Percentiles rank a stretch among this genome's conserved stretches.
These are phyloP conservation scores for Lasioglossum baleicum DNA, from an alignment of 1,140 invertebrate species.

Conservation along the genomic window DNA sequence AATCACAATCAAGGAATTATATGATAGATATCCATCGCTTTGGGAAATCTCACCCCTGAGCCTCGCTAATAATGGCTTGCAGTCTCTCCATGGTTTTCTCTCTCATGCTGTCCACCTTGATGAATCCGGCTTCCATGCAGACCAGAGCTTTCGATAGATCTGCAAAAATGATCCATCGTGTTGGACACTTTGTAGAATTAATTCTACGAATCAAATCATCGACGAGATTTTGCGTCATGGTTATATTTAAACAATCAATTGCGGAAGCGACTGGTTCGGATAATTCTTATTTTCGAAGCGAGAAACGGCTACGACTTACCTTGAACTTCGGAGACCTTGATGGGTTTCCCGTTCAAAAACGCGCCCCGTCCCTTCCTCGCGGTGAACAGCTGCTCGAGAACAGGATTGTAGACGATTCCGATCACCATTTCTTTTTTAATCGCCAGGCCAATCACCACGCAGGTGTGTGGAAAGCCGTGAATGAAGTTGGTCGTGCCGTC, in stretches of 20 bases:
- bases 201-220: too few relatives aligned
- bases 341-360: conserved; percentile 82
- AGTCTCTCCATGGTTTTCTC: conserved; percentile 72
- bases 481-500: conserved; percentile 89
- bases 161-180: conserved; percentile 35
- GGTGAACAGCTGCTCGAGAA: conserved; percentile 87
- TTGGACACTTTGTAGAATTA: too few relatives aligned
- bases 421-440: conserved; percentile 85
- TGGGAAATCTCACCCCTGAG: conserved; percentile 68
- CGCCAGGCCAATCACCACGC: conserved; percentile 85
- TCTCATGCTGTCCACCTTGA: conserved; percentile 69
- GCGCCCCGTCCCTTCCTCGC: conserved; percentile 88
- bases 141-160: conserved; percentile 72
- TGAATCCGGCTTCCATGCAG: conserved; percentile 72
- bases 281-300: too few relatives aligned
- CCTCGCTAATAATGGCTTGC: conserved; percentile 61
- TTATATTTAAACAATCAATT: too few relatives aligned
- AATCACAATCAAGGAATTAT: not conserved
- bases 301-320: conserved; percentile 41
- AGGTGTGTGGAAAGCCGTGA: conserved; percentile 83
- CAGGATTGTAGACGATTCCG: conserved; percentile 90
- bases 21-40: not conserved
- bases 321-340: conserved; percentile 67
- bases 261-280: too few relatives aligned
- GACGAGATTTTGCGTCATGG: too few relatives aligned